A percentile compares a stretch with the other conserved stretches of the same genome.
phyloP scores from a whole-genome alignment of 2,113 vertebrate genomes.

The Calidris pygmaea region DNA sequence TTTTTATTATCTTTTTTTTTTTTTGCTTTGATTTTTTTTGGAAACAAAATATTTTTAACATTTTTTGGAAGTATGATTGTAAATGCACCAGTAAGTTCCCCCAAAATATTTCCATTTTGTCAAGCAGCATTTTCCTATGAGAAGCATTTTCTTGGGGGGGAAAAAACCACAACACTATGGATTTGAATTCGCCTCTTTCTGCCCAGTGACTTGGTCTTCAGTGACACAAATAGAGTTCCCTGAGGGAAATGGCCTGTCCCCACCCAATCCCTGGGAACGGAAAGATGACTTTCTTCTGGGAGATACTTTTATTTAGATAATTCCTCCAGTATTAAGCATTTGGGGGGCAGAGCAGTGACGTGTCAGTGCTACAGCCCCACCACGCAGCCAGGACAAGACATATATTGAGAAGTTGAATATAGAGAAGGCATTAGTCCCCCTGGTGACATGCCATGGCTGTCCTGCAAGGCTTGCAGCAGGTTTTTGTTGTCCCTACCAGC shows the following conservation, averaged over 20 bases:
- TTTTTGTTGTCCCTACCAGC: not conserved
- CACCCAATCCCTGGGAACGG: not conserved
- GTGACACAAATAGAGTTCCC: not conserved
- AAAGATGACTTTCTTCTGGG: not conserved
- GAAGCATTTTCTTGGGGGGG: not conserved
- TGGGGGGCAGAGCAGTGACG: not conserved
- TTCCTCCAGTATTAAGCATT: not conserved
- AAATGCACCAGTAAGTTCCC: not conserved
- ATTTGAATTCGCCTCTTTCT: not conserved
- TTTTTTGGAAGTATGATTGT: not conserved
- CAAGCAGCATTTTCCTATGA: not conserved
- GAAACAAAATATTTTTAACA: not conserved
- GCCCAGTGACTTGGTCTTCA: not conserved
- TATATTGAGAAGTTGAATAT: not conserved
- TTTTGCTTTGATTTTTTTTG: not conserved
- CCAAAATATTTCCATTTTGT: not conserved
- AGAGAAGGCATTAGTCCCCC: not conserved
- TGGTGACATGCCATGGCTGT: not conserved
- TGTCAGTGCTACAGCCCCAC: not conserved
- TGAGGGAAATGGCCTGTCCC: not conserved
- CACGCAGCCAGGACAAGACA: not conserved
- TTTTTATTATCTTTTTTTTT: not conserved
- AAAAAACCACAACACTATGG: not conserved
- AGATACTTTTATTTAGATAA: not conserved
- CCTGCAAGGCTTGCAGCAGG: not conserved